These are phyloP conservation scores for Oceanodroma tethys DNA, from an alignment of 2,113 vertebrate genomes.

Conservation along the genomic window DNA sequence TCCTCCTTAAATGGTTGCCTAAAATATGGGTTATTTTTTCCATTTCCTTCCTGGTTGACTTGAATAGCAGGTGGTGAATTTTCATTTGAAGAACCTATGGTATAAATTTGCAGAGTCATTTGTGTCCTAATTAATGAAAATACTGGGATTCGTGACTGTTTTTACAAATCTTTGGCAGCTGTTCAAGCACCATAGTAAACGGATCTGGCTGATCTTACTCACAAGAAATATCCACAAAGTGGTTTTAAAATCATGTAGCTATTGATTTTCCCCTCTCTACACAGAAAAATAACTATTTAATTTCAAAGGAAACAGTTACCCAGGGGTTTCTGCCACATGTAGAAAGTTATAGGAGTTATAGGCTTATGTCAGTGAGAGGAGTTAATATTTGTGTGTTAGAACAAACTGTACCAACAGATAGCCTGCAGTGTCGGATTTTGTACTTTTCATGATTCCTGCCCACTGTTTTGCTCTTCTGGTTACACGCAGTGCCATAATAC, in stretches of 20 bases:
- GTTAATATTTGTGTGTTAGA: background rate
- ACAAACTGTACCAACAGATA: background rate
- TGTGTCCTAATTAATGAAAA: background rate
- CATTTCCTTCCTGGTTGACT: background rate
- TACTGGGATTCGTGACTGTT: background rate
- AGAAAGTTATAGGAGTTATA: background rate
- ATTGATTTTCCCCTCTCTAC: background rate
- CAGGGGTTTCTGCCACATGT: background rate
- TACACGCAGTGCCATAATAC: background rate
- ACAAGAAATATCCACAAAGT: background rate
- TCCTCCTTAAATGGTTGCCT: background rate
- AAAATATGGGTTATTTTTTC: background rate
- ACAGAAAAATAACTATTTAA: background rate
- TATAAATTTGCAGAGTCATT: background rate
- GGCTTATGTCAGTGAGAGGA: background rate
- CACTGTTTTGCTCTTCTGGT: background rate
- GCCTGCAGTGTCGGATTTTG: background rate
- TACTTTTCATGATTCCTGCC: background rate
- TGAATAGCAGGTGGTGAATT: background rate
- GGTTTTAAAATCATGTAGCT: background rate
- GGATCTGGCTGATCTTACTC: background rate
- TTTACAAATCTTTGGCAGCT: background rate
- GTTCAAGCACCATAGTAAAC: background rate
- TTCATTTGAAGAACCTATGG: background rate
- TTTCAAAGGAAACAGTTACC: slow-evolving; percentile 3